Base-by-base conservation (phyloP, 1,140 invertebrate genomes). In the Portunus trituberculatus region DNA sequence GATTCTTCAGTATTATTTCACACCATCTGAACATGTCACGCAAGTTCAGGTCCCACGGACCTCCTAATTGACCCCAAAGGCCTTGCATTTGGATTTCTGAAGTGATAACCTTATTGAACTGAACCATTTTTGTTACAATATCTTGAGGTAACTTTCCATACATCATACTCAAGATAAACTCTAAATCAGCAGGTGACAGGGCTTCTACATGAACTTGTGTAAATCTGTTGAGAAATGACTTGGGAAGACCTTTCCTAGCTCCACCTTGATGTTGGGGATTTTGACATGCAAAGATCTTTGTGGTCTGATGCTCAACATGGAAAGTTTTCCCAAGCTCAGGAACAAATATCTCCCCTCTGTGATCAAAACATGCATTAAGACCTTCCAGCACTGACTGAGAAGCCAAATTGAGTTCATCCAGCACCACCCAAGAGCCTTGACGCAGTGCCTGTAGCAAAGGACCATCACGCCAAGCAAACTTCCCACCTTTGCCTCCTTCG, bases 331-430 rank as follows among this genome's bases (percentile, higher is more conserved):
- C 98, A 0, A 99, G 97, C 97, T 99, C 99, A 0, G 99, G 99
- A 93, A 99, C 98, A 96, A 98, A 99, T 25, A 99, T 98, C 97
- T 99, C 99, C 4, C 99, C 99, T 96, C 99, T 97, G 97, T 99
- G 99, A 97, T 99, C 99, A 25, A 99, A 97, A 97, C 99, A 99
- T 2, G 99, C 99, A 97, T 99, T 99, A 3, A 99, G 97, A 48
- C 99, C 99, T 97, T 99, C 99, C 0, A 99, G 97, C 7, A 99
- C 99, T 0, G 99, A 99, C 97, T 99, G 99, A 0, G 99, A 99
- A 0, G 99, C 99, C 94, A 99, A 97, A 97, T 99, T 99, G 92
- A 99, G 97, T 97, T 99, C 99, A 97, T 99, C 99, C n/a, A 99
- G 97, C 25, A 99, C 97, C 96, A 99, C 98, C 99, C 99, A 99